Evolutionary conservation across 2,888 invertebrate species (phyloP), one percentile per base, ranked within the genome.

Genomic region (Leptinotarsa peninsularis): DNA sequence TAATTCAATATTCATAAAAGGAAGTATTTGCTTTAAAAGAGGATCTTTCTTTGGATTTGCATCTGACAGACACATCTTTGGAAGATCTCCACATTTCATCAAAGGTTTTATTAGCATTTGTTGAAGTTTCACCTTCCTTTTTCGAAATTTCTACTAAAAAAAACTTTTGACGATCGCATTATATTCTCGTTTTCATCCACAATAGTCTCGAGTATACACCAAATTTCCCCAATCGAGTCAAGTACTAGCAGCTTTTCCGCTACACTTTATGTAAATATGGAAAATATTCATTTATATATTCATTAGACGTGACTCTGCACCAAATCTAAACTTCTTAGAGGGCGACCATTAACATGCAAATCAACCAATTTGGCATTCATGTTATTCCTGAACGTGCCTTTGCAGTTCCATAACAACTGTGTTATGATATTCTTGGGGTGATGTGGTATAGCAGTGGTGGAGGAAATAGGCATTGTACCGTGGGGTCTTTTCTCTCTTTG

Each of bases 341-440:
- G 77, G 75, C 73, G 56, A 14, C 82, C 81, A 85, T 85, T 83
- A 82, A 80, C 79, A 86, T 86, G 86, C 82, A 87, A 87, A 87
- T 86, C 77, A 80, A 78, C 78, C 83, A 82, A 82, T 85, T 84
- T 83, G 81, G 81, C 81, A 87, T 87, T 87, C 86, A 86, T 86
- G 82, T 85, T 86, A 86, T 87, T 85, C 86, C 82, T 81, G 84
- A 85, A 84, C 86, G 86, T 86, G 87, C 86, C 86, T 87, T 86
- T 86, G 83, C 85, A 85, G 84, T 82, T 84, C 79, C 78, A 83
- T 83, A 84, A 84, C 83, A 85, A 85, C 83, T 84, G 63, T 76
- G 72, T 84, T 84, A 84, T 82, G 83, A 68, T 72, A 75, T 74
- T 56, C 58, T 70, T 49, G 58, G 58, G 58, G 70, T 49, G 18